These are phyloP conservation scores for Lypha dubia DNA, from an alignment of 2,888 invertebrate species.

Conservation along the genomic window DNA sequence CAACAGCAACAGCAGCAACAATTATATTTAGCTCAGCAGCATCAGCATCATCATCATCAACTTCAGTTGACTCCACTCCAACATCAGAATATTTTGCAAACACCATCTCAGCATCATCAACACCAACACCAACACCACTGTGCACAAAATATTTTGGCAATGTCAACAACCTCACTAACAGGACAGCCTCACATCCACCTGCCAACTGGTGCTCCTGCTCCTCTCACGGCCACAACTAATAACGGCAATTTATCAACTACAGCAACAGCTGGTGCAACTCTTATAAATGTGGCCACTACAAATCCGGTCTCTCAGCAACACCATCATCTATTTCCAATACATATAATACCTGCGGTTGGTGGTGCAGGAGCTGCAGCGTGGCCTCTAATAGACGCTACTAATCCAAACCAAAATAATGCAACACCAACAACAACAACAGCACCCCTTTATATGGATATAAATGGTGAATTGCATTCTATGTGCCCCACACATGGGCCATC, in stretches of 20 bases:
- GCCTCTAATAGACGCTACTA: slow-evolving; percentile 46
- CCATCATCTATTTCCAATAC: slow-evolving; percentile 63
- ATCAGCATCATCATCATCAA: slow-evolving; percentile 63
- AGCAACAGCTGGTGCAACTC: slow-evolving; percentile 81
- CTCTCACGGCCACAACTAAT: slow-evolving; percentile 80
- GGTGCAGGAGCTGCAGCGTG: slow-evolving; percentile 39
- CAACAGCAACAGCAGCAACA: slow-evolving; percentile 65
- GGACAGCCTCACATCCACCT: slow-evolving; percentile 75
- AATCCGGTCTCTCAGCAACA: slow-evolving; percentile 68
- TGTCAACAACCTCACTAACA: slow-evolving; percentile 47
- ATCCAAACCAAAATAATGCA: slow-evolving; percentile 11
- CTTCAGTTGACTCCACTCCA: slow-evolving; percentile 60
- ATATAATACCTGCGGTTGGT: slow-evolving; percentile 61
- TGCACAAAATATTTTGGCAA: slow-evolving; percentile 76
- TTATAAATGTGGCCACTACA: slow-evolving; percentile 82
- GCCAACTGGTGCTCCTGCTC: slow-evolving; percentile 77
- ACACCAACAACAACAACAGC: slow-evolving; percentile 29
- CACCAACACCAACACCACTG: slow-evolving; percentile 77
- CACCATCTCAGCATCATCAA: slow-evolving; percentile 57
- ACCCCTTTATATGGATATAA: slow-evolving; percentile 86
- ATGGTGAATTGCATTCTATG: slow-evolving; percentile 85
- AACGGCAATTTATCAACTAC: slow-evolving; percentile 83
- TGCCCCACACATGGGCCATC: slow-evolving; percentile 83
- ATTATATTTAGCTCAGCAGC: slow-evolving; percentile 62
- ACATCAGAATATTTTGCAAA: slow-evolving; percentile 64